A percentile compares a stretch with the other conserved stretches of the same genome.
phyloP scores from a whole-genome alignment of 1,140 invertebrate species.

The Eciton burchellii region DNA sequence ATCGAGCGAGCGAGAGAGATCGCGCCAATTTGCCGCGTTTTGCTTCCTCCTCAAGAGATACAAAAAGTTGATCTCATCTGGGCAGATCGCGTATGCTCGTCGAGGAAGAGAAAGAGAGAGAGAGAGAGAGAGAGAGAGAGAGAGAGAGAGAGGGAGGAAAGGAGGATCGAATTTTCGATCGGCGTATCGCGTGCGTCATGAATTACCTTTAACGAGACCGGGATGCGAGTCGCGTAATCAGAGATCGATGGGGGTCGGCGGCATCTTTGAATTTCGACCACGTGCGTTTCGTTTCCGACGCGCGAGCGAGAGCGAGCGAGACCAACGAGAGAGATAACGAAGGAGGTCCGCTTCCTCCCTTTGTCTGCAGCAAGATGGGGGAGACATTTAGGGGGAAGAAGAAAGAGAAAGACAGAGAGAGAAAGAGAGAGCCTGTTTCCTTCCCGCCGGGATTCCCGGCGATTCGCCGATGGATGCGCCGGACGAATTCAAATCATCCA shows the following conservation, averaged over 20 bases:
- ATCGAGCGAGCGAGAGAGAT: neutral
- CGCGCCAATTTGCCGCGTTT: conserved; percentile 16
- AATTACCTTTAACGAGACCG: neutral
- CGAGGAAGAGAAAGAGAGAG: neutral
- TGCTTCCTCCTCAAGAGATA: neutral
- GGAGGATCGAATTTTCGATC: neutral
- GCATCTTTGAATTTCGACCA: conserved; percentile 42
- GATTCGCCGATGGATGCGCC: conserved; percentile 54
- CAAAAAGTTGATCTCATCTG: conserved; percentile 11
- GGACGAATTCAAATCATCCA: conserved; percentile 70
- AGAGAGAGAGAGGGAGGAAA: too few relatives aligned
- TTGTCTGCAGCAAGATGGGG: conserved; percentile 6
- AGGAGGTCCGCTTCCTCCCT: conserved; percentile 20
- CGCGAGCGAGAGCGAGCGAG: conserved; percentile 23
- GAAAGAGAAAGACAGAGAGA: too few relatives aligned
- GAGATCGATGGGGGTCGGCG: neutral
- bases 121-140: too few relatives aligned
- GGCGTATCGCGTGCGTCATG: neutral
- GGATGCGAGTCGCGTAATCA: conserved; percentile 5
- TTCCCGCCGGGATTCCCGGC: conserved; percentile 2
- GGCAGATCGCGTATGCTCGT: neutral
- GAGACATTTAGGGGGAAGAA: conserved; percentile 9
- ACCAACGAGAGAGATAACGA: conserved; percentile 33
- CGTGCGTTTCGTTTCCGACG: conserved; percentile 18
- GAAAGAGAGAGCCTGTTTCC: conserved; percentile 24